A percentile compares a stretch with the other conserved stretches of the same genome.
Evolutionary conservation across 1,140 invertebrate genomes (phyloP).

Genomic region (Rhynchophorus ferrugineus): DNA sequence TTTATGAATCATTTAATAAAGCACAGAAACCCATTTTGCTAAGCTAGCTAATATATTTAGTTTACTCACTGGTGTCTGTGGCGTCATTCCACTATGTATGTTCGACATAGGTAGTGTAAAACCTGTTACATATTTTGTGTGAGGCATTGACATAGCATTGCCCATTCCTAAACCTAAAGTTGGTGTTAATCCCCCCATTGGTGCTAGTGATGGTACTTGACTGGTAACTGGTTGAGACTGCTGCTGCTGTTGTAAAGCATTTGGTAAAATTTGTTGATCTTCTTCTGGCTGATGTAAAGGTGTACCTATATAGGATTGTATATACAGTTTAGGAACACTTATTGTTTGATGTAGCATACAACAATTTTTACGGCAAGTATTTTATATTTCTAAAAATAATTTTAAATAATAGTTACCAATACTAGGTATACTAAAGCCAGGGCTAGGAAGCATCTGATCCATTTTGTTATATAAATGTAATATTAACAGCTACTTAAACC

Average conservation of each 20-base stretch:
- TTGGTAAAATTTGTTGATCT: constrained; percentile 77
- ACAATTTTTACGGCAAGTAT: neutral
- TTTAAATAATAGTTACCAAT: constrained; percentile 44
- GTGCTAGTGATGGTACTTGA: constrained; percentile 49
- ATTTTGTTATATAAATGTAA: constrained; percentile 40
- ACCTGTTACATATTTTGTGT: constrained; percentile 60
- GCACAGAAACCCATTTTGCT: too few species aligned
- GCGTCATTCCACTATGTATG: constrained; percentile 63
- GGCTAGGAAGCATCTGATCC: constrained; percentile 87
- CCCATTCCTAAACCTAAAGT: constrained; percentile 46
- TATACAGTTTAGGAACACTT: neutral
- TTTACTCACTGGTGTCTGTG: constrained; percentile 71
- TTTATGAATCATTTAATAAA: too few species aligned
- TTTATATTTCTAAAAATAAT: neutral
- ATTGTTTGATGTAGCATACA: too few species aligned
- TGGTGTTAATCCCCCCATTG: constrained; percentile 47
- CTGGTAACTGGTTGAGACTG: constrained; percentile 41
- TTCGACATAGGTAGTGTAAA: constrained; percentile 60
- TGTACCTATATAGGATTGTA: constrained; percentile 49
- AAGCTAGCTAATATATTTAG: constrained; percentile 5
- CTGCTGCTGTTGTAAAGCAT: constrained; percentile 72
- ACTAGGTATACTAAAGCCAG: constrained; percentile 80
- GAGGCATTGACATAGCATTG: constrained; percentile 51
- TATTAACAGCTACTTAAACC: neutral
- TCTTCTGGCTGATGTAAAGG: constrained; percentile 86